phyloP scores from a whole-genome alignment of 2,888 invertebrate genomes.

The Apodemia hepburni region DNA sequence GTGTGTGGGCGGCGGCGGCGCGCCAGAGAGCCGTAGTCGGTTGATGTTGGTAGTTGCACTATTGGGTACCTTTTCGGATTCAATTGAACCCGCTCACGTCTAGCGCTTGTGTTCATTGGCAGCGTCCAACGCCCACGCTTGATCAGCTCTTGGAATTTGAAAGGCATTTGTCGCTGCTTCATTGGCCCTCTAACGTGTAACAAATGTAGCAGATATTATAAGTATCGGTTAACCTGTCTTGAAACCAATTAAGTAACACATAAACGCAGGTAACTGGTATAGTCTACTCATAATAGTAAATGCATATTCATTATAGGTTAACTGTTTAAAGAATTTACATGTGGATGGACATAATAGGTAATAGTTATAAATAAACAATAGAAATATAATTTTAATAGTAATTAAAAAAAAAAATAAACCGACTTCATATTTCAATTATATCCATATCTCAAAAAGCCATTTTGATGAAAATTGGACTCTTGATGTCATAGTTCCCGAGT shows the following conservation, averaged over 20 bases:
- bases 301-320: too few relatives aligned
- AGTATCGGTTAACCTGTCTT: constrained; percentile 7
- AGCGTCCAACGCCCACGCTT: constrained; percentile 63
- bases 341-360: too few relatives aligned
- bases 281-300: background rate
- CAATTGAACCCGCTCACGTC: constrained; percentile 62
- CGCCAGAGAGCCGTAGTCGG: constrained; percentile 40
- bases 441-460: too few relatives aligned
- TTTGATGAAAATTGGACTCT: too few relatives aligned
- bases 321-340: too few relatives aligned
- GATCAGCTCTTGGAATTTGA: constrained; percentile 67
- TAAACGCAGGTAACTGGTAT: background rate
- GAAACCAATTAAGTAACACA: constrained; percentile 1
- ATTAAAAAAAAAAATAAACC: too few relatives aligned
- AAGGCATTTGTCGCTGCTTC: constrained; percentile 69
- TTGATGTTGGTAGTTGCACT: constrained; percentile 31
- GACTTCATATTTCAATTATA: too few relatives aligned
- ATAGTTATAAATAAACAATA: too few relatives aligned
- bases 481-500: too few relatives aligned
- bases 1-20: constrained; percentile 55
- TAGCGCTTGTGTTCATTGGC: constrained; percentile 45
- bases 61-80: constrained; percentile 44
- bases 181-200: constrained; percentile 51
- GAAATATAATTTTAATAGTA: too few relatives aligned
- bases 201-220: constrained; percentile 49